Percentiles rank a stretch among this genome's conserved stretches.
Conservation (phyloP, 2,797 vertebrate species). For the Momotus momota region DNA sequence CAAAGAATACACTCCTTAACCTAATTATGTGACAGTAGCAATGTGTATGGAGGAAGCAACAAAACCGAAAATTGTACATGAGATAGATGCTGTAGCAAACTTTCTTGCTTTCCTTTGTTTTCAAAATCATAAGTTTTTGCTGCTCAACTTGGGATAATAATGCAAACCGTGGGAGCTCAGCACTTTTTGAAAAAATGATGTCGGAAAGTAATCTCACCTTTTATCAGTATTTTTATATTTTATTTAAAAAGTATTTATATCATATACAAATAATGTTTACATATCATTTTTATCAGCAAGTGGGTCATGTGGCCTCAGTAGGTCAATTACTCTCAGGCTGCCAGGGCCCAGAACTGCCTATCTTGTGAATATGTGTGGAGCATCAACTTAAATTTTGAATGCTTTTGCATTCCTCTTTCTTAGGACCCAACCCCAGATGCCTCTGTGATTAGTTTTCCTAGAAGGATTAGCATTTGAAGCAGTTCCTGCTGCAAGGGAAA, state of each 20-base stretch:
- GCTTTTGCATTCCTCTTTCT: neutral
- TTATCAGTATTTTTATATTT: neutral
- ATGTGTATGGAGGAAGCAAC: neutral
- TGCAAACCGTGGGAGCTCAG: neutral
- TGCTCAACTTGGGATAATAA: neutral
- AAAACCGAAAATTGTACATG: neutral
- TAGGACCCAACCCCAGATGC: neutral
- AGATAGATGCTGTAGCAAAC: neutral
- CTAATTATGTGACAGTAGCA: neutral
- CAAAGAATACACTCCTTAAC: neutral
- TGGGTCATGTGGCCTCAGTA: neutral
- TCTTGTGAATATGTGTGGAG: neutral
- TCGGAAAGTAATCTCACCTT: neutral
- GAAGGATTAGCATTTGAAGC: neutral
- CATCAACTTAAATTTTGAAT: neutral
- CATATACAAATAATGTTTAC: neutral
- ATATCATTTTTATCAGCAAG: neutral
- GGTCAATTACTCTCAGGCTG: rapidly evolving
- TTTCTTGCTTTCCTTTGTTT: neutral
- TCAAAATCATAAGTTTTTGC: neutral
- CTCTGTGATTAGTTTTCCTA: neutral
- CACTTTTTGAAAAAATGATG: rapidly evolving
- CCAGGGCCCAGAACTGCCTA: neutral
- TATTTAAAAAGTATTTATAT: neutral
- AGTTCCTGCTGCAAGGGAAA: neutral